Evolutionary conservation across 2,797 vertebrate species (phyloP), one percentile per base, ranked within the genome.

Genomic region (Dromococcyx pavoninus): DNA sequence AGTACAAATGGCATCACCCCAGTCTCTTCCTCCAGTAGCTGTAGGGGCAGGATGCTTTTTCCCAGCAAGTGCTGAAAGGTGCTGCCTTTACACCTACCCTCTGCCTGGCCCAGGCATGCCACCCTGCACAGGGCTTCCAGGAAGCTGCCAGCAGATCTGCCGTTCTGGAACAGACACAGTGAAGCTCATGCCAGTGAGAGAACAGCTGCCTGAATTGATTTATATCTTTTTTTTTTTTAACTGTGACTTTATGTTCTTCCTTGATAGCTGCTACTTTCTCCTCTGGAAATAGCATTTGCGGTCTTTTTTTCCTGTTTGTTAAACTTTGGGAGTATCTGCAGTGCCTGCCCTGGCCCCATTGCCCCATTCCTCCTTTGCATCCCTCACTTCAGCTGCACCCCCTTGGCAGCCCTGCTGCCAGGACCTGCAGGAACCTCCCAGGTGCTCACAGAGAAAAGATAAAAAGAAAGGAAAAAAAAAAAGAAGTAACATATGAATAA

Each of bases 151-250:
- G 58, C 24, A 75, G 21, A 70, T 73, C 67, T 66, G 50, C 28
- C 30, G 39, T 37, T 65, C 0, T 3, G 53, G 43, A 77, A 3
- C n/a, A 86, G 25, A 25, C 35, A 24, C 0, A 0, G 8, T 10
- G 43, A 44, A 78, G 37, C 25, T 7, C 2, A 9, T 60, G 43
- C 19, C 53, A 44, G 18, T 19, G 37, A 78, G 28, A 41, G 3
- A 54, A 39, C 54, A 67, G 33, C 65, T 80, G n/a, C 27, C 62
- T 87, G 50, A 11, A 69, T 73, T 50, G 70, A 13, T 17, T 58
- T 0, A 5, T 24, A 0, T 9, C 25, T 51, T 39, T 50, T 33
- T 39, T 39, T 70, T 50, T 39, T 5, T 21, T 86, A 9, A 18
- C 37, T 1, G 1, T 28, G 17, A 70, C 70, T 88, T 64, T 11